These are phyloP conservation scores for Mola mola DNA, from an alignment of 2,113 vertebrate species.

Conservation along the genomic window DNA sequence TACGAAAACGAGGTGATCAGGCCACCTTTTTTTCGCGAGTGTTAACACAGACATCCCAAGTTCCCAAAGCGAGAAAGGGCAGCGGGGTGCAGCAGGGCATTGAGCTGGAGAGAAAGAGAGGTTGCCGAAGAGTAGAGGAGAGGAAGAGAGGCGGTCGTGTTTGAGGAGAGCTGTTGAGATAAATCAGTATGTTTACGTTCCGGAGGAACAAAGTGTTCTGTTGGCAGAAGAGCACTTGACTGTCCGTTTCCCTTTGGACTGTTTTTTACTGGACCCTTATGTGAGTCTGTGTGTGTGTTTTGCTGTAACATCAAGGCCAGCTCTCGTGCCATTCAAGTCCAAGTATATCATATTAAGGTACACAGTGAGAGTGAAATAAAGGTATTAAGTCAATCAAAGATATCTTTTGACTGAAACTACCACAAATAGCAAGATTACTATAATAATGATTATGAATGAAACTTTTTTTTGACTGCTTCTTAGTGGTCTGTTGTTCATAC, in stretches of 20 bases:
- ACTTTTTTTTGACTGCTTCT: neutral
- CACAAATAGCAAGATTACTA: slow-evolving; percentile 37
- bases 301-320: slow-evolving; percentile 32
- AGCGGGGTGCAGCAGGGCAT: slow-evolving; percentile 58
- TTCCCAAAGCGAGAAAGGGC: slow-evolving; percentile 57
- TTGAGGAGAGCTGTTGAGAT: slow-evolving; percentile 80
- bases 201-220: slow-evolving; percentile 82
- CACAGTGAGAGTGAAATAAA: slow-evolving; percentile 28
- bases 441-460: neutral
- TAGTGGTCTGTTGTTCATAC: neutral
- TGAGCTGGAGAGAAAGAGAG: slow-evolving; percentile 58
- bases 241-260: slow-evolving; percentile 68
- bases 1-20: slow-evolving; percentile 32
- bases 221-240: slow-evolving; percentile 78
- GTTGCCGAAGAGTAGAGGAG: slow-evolving; percentile 43
- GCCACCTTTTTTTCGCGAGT: slow-evolving; percentile 48
- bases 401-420: slow-evolving; percentile 1
- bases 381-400: slow-evolving; percentile 29
- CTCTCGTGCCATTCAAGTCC: slow-evolving; percentile 46
- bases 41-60: slow-evolving; percentile 71
- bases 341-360: slow-evolving; percentile 45
- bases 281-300: slow-evolving; percentile 27
- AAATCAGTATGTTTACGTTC: slow-evolving; percentile 83
- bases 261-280: slow-evolving; percentile 59
- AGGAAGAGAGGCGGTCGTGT: slow-evolving; percentile 65